Evolutionary conservation across 2,888 invertebrate species (phyloP), one percentile per base, ranked within the genome.

Genomic region (Gnatocerus cornutus): DNA sequence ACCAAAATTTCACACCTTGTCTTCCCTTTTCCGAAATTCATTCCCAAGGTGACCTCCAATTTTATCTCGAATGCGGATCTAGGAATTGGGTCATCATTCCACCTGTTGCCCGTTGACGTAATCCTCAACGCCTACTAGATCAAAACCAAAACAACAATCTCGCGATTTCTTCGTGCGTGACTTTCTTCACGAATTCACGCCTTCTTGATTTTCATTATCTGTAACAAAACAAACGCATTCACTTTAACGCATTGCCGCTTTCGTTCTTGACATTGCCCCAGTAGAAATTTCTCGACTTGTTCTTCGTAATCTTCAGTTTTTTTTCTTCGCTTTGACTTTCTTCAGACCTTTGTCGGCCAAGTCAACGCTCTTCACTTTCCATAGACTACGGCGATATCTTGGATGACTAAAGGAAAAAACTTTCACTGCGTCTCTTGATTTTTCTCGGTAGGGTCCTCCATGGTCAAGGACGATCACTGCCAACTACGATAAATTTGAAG

Each of bases 231-330:
- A 21, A 41, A 10, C 16, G 37, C 41, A 41, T 56, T 56, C 55
- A 58, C 48, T 29, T 14, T 29, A 21, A 39, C 58, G 41, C 58
- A 41, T 13, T 53, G n/a, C 53, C 12, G 53, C 53, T 43, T 43
- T 43, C 58, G 55, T 56, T 56, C 58, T 58, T 58, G 58, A 58
- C 58, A 58, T 58, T 58, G 58, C 45, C 58, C 43, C 45, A 58
- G 27, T 58, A 56, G 55, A 58, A 58, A 58, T 58, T 58, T 58
- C 58, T 58, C 58, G 58, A 27, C 29, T 16, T 7, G 13, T 21
- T 21, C 39, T 37, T 37, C 29, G 56, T 56, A 14, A n/a, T 37
- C 53, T 41, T 16, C 8, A 10, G 1, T 12, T 33, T 56, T 37
- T 56, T 30, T 27, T 16, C 10, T 7, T 43, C 14, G 30, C 14